Percentiles rank a stretch among this genome's conserved stretches.
These are phyloP conservation scores for Germaria angustata DNA, from an alignment of 2,888 invertebrate species.

Conservation along the genomic window DNA sequence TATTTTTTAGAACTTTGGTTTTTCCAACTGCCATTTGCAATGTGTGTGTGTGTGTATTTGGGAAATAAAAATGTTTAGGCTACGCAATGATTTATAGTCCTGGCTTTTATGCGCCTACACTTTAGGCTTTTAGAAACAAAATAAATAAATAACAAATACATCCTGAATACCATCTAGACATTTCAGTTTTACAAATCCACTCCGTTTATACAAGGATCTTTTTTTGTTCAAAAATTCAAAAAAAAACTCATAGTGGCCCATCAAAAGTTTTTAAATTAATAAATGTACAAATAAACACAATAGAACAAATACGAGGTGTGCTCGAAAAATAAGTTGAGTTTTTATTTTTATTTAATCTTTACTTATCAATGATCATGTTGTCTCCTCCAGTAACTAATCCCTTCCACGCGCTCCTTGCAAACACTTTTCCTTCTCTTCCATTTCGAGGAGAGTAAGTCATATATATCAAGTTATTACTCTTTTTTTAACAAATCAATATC, in stretches of 20 bases:
- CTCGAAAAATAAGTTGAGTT: too few species aligned
- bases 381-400: too few species aligned
- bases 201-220: constrained; percentile 14
- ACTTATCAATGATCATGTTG: too few species aligned
- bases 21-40: not conserved
- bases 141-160: constrained; percentile 15
- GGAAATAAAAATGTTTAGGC: constrained; percentile 39
- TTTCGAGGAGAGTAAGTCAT: too few species aligned
- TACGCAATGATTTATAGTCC: constrained; percentile 53
- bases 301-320: too few species aligned
- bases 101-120: constrained; percentile 58
- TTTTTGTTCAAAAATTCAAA: not conserved
- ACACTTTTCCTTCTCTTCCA: too few species aligned
- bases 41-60: not conserved
- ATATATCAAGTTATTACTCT: too few species aligned
- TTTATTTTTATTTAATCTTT: too few species aligned
- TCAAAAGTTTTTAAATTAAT: constrained; percentile 51
- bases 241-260: not conserved
- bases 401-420: too few species aligned
- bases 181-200: constrained; percentile 15
- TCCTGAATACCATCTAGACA: not conserved
- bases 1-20: not conserved
- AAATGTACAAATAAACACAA: constrained; percentile 23
- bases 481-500: too few species aligned
- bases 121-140: constrained; percentile 57